Base-by-base conservation (phyloP, 2,113 vertebrate genomes). In the Lophotis ruficrista region DNA sequence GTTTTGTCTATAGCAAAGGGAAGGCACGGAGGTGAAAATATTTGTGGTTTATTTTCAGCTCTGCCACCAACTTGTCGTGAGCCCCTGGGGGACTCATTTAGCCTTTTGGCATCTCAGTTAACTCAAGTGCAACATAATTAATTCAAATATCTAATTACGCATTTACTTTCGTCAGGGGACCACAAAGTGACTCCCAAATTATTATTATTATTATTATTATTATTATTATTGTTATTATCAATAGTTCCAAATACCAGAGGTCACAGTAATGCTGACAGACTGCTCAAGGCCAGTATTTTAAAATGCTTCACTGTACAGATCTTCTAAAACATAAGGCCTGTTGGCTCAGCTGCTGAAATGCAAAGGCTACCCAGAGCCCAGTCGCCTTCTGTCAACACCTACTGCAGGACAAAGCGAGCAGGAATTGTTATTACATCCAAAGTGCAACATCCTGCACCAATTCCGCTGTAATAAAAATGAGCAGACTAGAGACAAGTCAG, bases 121-220 rank as follows among this genome's bases (percentile, higher is more conserved):
- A 86, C 76, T 94, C 76, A 75, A 89, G 61, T 48, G 48, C 53
- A 72, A 72, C 7, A 3, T 72, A 71, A 94, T 94, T 75, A 91
- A 93, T 91, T 94, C 89, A 82, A 35, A 69, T 61, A 69, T 21
- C 65, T 93, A 93, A 94, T 96, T 79, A 82, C 75, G 53, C 15
- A 1, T 83, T 84, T 24, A 8, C 35, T 82, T 94, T 87, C 89
- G 90, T 68, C 66, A 41, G 61, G 77, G 56, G 37, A 87, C 48
- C 12, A 38, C 53, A 41, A 35, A 94, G 72, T 41, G 17, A 57
- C 38, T 85, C 87, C 80, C 58, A 76, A 79, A 78, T 79, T 69
- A 25, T 73, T 78, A 56, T 72, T 78, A 56, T 72, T 78, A 78
- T 79, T 69, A 25, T 70, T 81, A 51, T 72, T 78, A 45, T 82